Percentiles rank a stretch among this genome's conserved stretches.
These are phyloP conservation scores for Colistium nudipinnis DNA, from an alignment of 2,113 vertebrate genomes.

Conservation along the genomic window DNA sequence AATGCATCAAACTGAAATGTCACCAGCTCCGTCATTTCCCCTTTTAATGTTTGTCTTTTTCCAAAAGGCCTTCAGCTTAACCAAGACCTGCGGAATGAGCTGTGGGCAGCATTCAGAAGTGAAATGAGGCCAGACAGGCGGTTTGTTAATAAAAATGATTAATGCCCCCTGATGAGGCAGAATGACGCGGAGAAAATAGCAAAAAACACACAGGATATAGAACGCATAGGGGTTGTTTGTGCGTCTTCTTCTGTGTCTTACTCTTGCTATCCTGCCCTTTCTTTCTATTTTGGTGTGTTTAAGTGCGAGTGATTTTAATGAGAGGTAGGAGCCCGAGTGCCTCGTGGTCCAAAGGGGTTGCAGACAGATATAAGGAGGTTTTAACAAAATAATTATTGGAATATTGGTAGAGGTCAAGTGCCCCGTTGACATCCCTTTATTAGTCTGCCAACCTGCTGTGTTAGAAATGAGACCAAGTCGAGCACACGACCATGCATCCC, in stretches of 20 bases:
- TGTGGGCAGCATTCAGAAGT: constrained; percentile 37
- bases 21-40: constrained; percentile 11
- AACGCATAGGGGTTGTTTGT: neutral
- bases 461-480: constrained; percentile 65
- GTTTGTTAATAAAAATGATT: constrained; percentile 60
- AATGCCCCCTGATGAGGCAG: constrained; percentile 46
- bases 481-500: constrained; percentile 30
- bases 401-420: constrained; percentile 74
- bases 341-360: constrained; percentile 52
- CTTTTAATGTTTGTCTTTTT: constrained; percentile 4
- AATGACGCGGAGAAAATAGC: constrained; percentile 41
- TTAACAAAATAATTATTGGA: constrained; percentile 68
- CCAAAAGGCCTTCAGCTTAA: constrained; percentile 21
- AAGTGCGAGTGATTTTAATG: constrained; percentile 56
- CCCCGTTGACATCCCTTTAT: constrained; percentile 71
- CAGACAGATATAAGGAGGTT: constrained; percentile 63
- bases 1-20: constrained; percentile 1
- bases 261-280: constrained; percentile 4
- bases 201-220: constrained; percentile 5
- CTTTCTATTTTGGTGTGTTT: constrained; percentile 32
- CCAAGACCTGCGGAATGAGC: constrained; percentile 40
- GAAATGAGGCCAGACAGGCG: constrained; percentile 31
- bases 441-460: constrained; percentile 65
- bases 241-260: neutral
- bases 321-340: constrained; percentile 40